Evolutionary conservation across 1,140 invertebrate genomes (phyloP).

Genomic region (Colletes gigas): DNA sequence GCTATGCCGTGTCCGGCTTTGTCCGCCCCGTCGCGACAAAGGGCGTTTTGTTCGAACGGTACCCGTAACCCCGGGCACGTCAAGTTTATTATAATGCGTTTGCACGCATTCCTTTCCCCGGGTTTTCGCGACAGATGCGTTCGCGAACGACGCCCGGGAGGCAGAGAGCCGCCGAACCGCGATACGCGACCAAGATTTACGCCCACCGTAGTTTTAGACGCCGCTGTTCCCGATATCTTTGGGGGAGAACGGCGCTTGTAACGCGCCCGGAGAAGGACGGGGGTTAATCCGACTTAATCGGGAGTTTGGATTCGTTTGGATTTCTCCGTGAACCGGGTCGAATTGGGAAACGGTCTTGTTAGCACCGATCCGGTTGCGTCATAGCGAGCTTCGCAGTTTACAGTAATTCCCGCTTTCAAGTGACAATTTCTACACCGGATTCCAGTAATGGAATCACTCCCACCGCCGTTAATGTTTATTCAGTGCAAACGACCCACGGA

Average conservation of each 20-base stretch:
- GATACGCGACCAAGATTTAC: constrained; percentile 9
- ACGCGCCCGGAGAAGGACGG: not conserved
- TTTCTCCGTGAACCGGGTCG: not conserved
- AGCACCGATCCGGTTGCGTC: too few relatives aligned
- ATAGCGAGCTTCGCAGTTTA: too few relatives aligned
- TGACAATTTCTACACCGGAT: too few relatives aligned
- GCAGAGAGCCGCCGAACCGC: constrained; percentile 30
- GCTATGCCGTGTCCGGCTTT: constrained; percentile 66
- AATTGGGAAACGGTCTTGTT: not conserved
- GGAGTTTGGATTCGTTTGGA: not conserved
- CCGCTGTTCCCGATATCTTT: constrained; percentile 3
- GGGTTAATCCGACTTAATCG: constrained; percentile 1
- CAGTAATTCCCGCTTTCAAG: too few relatives aligned
- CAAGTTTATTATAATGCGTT: constrained; percentile 60
- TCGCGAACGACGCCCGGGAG: constrained; percentile 5
- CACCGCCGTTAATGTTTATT: too few relatives aligned
- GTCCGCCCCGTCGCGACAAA: constrained; percentile 71
- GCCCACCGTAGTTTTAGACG: not conserved
- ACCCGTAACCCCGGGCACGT: constrained; percentile 4
- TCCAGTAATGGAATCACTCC: too few relatives aligned
- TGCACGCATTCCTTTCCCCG: constrained; percentile 30
- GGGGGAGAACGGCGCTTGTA: not conserved
- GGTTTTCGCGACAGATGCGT: constrained; percentile 57
- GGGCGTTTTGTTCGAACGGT: constrained; percentile 73
- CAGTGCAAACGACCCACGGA: too few relatives aligned